phyloP scores from a whole-genome alignment of 2,888 invertebrate genomes.

The Acleris cristana region DNA sequence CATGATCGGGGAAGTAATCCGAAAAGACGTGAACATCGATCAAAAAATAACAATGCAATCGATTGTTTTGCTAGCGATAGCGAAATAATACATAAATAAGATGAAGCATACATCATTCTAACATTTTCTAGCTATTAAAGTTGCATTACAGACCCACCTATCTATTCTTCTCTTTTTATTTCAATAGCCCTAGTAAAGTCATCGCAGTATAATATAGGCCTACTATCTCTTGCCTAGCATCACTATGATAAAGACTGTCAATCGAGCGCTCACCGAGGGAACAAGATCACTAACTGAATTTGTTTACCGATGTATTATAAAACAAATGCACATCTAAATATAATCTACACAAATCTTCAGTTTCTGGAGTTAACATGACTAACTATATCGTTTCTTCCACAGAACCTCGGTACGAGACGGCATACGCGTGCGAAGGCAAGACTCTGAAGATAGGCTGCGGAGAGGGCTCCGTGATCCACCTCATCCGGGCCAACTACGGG shows the following conservation, averaged over 20 bases:
- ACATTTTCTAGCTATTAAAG: not conserved
- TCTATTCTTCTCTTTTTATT: no score
- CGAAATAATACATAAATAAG: not conserved
- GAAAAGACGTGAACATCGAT: constrained; percentile 28
- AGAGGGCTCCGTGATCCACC: constrained; percentile 94
- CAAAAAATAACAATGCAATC: constrained; percentile 31
- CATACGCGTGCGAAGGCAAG: constrained; percentile 97
- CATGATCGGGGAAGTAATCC: constrained; percentile 31
- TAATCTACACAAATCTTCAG: not conserved
- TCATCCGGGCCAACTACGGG: constrained; percentile 97
- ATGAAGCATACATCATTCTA: not conserved
- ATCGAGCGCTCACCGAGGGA: no score
- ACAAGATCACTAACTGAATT: no score
- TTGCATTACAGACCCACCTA: no score
- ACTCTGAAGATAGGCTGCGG: constrained; percentile 94
- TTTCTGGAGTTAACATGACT: not conserved
- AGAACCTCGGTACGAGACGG: constrained; percentile 94
- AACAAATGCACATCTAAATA: not conserved
- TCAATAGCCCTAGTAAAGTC: no score
- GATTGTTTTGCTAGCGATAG: constrained; percentile 23
- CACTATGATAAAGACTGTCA: no score
- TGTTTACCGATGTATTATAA: no score
- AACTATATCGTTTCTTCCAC: constrained; percentile 56
- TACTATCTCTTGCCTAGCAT: no score
- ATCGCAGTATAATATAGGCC: no score